Base-by-base conservation (phyloP, 1,140 invertebrate species). In the Hyles vespertilio region DNA sequence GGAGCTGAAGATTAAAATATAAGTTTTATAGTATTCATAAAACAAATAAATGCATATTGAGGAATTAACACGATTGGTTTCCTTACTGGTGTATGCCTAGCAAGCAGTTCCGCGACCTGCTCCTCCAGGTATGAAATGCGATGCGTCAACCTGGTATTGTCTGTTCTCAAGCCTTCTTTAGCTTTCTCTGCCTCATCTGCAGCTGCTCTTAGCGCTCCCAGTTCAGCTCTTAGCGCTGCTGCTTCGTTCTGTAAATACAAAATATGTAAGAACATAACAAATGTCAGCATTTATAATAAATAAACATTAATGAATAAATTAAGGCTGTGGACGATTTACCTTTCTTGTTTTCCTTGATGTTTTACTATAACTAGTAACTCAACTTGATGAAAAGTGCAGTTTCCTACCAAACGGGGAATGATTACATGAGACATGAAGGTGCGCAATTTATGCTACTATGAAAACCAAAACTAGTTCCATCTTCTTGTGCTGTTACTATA, bases 121-220 rank as follows among this genome's bases (percentile, higher is more conserved):
- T 97, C 96, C 78, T 97, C 96, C 46, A 97, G 90, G 81, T 97
- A 97, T 2, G 94, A 95, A 50, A 97, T 97, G 54, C 96, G 91
- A 80, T 97, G 96, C 5, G 95, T 96, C 48, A 97, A 89, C 49
- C 95, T 90, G 11, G 96, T 92, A 80, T 96, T 96, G 84, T 97
- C 96, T 32, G 93, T 92, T 72, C 94, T 91, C 2, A 94, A 84
- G 10, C 89, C 89, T 60, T 94, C 92, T 73, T 92, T 91, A 3
- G 91, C 91, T 11, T 91, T 86, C 66, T 93, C 90, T 0, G 92
- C 91, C 46, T 93, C 91, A 9, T 94, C 91, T 2, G 93, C 93
- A 11, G 91, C 87, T 47, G 90, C 87, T 36, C 90, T 86, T 8
- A 92, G 89, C 9, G 84, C 77, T 32, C 88, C 89, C 50, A 93